Conservation (phyloP, 2,797 vertebrate species). For the Scarus forsteni region DNA sequence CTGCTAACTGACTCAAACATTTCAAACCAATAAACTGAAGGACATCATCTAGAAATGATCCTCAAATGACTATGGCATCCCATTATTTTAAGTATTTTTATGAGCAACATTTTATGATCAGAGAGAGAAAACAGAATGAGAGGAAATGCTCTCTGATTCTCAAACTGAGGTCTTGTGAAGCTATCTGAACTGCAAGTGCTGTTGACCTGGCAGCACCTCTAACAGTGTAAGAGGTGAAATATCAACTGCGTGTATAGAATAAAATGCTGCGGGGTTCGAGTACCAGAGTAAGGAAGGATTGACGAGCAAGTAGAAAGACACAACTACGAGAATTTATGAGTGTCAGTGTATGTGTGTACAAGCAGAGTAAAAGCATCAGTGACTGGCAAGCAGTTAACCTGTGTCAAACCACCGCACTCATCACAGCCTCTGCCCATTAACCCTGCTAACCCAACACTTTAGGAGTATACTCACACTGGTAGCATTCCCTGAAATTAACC, state of each 20-base stretch:
- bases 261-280: slow-evolving; percentile 29
- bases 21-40: too few species aligned
- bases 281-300: slow-evolving; percentile 37
- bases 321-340: slow-evolving; percentile 12
- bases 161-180: slow-evolving; percentile 24
- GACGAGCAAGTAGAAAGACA: slow-evolving; percentile 48
- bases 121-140: not conserved
- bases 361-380: slow-evolving; percentile 20
- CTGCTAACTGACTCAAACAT: too few species aligned
- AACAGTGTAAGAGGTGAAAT: slow-evolving; percentile 34
- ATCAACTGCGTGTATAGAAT: slow-evolving; percentile 35
- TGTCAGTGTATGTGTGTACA: slow-evolving; percentile 23
- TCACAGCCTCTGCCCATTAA: slow-evolving; percentile 53
- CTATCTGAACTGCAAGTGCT: slow-evolving; percentile 31
- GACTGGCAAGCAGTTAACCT: slow-evolving; percentile 53
- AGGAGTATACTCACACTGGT: slow-evolving; percentile 22
- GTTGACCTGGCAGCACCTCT: slow-evolving; percentile 34
- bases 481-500: slow-evolving; percentile 22
- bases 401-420: slow-evolving; percentile 34
- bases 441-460: slow-evolving; percentile 36
- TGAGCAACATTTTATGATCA: not conserved
- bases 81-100: too few species aligned
- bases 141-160: not conserved
- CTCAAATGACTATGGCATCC: too few species aligned
- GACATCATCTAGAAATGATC: too few species aligned